Evolutionary conservation across 2,888 invertebrate genomes (phyloP).

Genomic region (Ophion slaviceki): DNA sequence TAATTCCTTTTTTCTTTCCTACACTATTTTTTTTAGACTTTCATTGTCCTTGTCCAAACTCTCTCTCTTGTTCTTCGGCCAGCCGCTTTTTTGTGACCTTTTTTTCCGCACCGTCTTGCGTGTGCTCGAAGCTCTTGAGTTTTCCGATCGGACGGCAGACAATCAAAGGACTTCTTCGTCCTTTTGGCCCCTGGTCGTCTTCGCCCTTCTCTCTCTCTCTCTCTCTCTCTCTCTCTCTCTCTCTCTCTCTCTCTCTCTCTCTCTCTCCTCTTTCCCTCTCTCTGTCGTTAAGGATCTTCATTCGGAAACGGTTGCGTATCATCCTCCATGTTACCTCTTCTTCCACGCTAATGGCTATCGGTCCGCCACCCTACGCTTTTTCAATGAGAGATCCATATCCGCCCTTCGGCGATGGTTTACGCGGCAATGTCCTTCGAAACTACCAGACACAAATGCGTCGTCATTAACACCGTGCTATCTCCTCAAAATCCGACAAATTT

Average conservation of each 20-base stretch:
- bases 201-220: too few relatives aligned
- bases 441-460: too few relatives aligned
- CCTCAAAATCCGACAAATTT: too few relatives aligned
- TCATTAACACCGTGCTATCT: too few relatives aligned
- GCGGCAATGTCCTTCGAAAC: too few relatives aligned
- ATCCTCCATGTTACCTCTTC: constrained; percentile 21
- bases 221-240: too few relatives aligned
- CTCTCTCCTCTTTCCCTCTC: constrained; percentile 17
- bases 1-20: constrained; percentile 22
- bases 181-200: constrained; percentile 44
- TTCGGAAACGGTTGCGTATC: constrained; percentile 62
- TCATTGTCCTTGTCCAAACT: not conserved
- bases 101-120: not conserved
- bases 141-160: constrained; percentile 51
- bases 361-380: too few relatives aligned
- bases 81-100: not conserved
- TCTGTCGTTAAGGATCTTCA: constrained; percentile 66
- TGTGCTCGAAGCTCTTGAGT: constrained; percentile 30
- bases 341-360: not conserved
- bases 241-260: too few relatives aligned
- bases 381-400: too few relatives aligned
- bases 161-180: constrained; percentile 65
- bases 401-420: too few relatives aligned
- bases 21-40: constrained; percentile 2
- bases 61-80: not conserved